These are phyloP conservation scores for Diplogasteroides magnus DNA, from an alignment of 1,140 invertebrate genomes.

Conservation along the genomic window DNA sequence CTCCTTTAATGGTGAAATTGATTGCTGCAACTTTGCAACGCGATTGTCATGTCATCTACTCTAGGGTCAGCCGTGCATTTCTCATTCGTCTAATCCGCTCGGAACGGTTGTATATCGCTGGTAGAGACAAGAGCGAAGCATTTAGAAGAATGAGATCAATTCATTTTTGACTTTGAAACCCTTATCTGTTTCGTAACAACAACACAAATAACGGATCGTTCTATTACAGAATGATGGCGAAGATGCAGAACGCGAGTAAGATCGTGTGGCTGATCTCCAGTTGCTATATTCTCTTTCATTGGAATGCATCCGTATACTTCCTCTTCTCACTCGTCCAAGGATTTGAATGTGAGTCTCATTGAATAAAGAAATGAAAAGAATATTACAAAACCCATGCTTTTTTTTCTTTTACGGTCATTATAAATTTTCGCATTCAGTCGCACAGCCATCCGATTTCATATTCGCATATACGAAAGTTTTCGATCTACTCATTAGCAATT, in stretches of 20 bases:
- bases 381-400: not conserved
- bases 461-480: not conserved
- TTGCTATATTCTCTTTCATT: slow-evolving; percentile 30
- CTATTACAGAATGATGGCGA: slow-evolving; percentile 1
- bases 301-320: slow-evolving; percentile 33
- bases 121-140: not conserved
- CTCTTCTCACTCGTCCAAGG: slow-evolving; percentile 24
- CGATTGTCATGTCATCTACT: too few species aligned
- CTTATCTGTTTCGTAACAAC: too few species aligned
- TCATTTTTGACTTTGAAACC: too few species aligned
- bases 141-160: too few species aligned
- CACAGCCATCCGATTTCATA: not conserved
- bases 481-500: not conserved
- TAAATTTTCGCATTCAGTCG: not conserved
- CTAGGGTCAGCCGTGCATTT: not conserved
- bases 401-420: too few species aligned
- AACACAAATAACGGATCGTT: not conserved
- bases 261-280: slow-evolving; percentile 17
- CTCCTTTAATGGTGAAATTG: too few species aligned
- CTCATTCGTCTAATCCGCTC: not conserved
- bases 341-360: slow-evolving; percentile 15
- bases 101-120: not conserved
- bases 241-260: slow-evolving; percentile 25
- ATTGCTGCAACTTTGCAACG: too few species aligned
- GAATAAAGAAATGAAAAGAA: not conserved